A percentile compares a stretch with the other conserved stretches of the same genome.
Evolutionary conservation across 2,888 invertebrate species (phyloP).

Genomic region (Luffia ferchaultella): DNA sequence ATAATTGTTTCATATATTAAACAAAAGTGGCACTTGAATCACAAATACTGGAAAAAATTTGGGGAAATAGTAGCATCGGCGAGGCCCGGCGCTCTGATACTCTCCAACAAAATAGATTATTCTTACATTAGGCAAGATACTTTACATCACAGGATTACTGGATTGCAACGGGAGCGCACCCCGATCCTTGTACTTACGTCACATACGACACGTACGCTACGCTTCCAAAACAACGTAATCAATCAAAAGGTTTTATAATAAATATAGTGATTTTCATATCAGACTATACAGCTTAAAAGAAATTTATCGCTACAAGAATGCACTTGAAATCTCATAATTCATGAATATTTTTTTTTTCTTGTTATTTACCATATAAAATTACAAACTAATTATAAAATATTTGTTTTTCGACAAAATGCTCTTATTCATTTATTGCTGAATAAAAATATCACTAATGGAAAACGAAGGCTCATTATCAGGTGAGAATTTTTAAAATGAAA

Average conservation of each 20-base stretch:
- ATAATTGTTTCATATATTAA: slow-evolving; percentile 71
- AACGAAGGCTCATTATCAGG: slow-evolving; percentile 51
- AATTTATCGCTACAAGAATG: slow-evolving; percentile 62
- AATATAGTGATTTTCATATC: slow-evolving; percentile 41
- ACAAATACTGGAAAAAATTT: slow-evolving; percentile 79
- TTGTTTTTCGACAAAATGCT: slow-evolving; percentile 54
- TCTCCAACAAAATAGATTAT: slow-evolving; percentile 54
- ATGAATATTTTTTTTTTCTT: slow-evolving; percentile 31
- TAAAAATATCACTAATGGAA: slow-evolving; percentile 66
- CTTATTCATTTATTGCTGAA: slow-evolving; percentile 60
- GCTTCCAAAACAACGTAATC: slow-evolving; percentile 22
- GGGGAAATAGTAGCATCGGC: slow-evolving; percentile 63
- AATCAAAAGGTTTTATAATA: slow-evolving; percentile 20
- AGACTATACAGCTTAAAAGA: slow-evolving; percentile 62
- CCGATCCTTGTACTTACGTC: slow-evolving; percentile 8
- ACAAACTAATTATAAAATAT: slow-evolving; percentile 55
- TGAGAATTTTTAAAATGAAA: slow-evolving; percentile 37
- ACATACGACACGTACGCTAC: neutral
- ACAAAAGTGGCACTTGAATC: slow-evolving; percentile 83
- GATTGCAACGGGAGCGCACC: slow-evolving; percentile 28
- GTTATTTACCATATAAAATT: slow-evolving; percentile 41
- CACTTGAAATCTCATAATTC: slow-evolving; percentile 62
- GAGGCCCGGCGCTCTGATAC: slow-evolving; percentile 39
- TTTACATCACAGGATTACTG: slow-evolving; percentile 52
- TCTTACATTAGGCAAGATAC: slow-evolving; percentile 59